Evolutionary conservation across 2,797 vertebrate species (phyloP), one percentile per base, ranked within the genome.

Genomic region (Psittacula echo): DNA sequence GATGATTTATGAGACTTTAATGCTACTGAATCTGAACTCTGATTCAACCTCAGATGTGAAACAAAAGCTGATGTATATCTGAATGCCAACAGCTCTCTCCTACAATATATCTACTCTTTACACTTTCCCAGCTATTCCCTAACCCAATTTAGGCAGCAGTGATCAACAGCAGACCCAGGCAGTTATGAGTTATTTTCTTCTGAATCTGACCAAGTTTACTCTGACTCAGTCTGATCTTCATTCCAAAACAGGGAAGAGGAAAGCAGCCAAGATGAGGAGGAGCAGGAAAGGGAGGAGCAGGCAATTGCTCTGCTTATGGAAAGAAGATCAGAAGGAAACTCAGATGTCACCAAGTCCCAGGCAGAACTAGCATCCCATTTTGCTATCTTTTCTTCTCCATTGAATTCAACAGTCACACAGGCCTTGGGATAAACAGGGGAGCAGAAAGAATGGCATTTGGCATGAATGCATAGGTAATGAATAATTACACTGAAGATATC

Each of bases 151-250:
- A 23, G 12, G 51, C 68, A 85, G 54, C 53, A 86, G 42, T 41
- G 56, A n/a, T 27, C 85, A 44, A 90, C 66, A 51, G 30, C 81
- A 42, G 60, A 66, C 51, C 56, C 14, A 1, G 60, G 64, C 74
- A 65, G 15, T 7, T 89, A 47, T 2, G 64, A 80, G 51, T 80
- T 93, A 64, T 94, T 96, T 93, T 94, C 77, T 72, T 90, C 34
- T 1, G 3, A 74, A 73, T 51, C 9, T 87, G 51, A 96, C 61
- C 82, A 90, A 90, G n/a, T 77, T 91, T 58, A 5, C 74, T 94
- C 77, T 94, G 93, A 93, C 74, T 96, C 93, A 96, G 79, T 42
- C 79, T 56, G 64, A 50, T 91, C 81, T 56, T 89, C 54, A 34
- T 75, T 87, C 91, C 94, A 93, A 93, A 95, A 81, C 4, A 94